A percentile compares a stretch with the other conserved stretches of the same genome.
These are phyloP conservation scores for Cololabis saira DNA, from an alignment of 2,113 vertebrate species.

Conservation along the genomic window DNA sequence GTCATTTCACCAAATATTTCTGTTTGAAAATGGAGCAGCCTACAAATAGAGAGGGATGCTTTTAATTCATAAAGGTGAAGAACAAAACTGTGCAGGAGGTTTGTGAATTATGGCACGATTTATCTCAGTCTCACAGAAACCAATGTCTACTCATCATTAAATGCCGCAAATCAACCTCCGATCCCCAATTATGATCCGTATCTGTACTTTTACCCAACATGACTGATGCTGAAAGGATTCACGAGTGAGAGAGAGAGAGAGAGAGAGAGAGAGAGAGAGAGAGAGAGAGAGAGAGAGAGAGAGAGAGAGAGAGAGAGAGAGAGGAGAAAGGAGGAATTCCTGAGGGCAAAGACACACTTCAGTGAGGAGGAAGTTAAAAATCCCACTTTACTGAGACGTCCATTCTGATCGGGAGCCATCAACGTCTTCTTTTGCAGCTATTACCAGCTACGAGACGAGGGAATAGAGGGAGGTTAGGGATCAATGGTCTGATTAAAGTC, in stretches of 20 bases:
- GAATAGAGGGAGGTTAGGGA: slow-evolving; percentile 6
- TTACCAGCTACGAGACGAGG: slow-evolving; percentile 4
- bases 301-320: background rate
- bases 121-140: too few species aligned
- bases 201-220: too few species aligned
- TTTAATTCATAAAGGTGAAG: too few species aligned
- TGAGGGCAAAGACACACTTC: slow-evolving; percentile 14
- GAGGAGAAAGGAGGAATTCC: background rate
- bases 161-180: too few species aligned
- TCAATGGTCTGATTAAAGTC: slow-evolving; percentile 34
- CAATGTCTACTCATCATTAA: too few species aligned
- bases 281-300: background rate
- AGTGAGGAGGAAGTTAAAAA: slow-evolving; percentile 21
- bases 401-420: slow-evolving; percentile 43
- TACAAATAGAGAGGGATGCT: too few species aligned
- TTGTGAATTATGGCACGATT: too few species aligned
- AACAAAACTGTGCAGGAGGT: too few species aligned
- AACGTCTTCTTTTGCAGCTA: slow-evolving; percentile 22
- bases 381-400: slow-evolving; percentile 40
- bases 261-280: background rate
- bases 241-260: background rate
- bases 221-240: background rate
- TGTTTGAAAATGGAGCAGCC: too few species aligned
- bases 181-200: too few species aligned
- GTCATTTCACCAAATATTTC: too few species aligned